Conservation (phyloP, 2,888 invertebrate genomes). For the Tenthredo amoena region DNA sequence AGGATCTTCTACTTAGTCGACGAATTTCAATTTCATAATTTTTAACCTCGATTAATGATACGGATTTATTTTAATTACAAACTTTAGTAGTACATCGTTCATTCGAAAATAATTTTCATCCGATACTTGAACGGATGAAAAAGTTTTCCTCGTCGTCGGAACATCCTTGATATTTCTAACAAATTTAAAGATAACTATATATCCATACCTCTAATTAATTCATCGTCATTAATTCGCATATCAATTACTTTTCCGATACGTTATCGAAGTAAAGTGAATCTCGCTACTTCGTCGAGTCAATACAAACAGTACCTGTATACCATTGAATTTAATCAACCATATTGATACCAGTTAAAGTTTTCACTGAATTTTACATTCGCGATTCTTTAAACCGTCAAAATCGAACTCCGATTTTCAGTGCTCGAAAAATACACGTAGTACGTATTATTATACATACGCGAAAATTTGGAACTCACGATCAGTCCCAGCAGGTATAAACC, state of each 20-base stretch:
- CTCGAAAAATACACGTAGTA: neutral
- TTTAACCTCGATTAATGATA: neutral
- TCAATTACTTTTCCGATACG: too few relatives aligned
- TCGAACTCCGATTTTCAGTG: too few relatives aligned
- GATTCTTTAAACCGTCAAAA: too few relatives aligned
- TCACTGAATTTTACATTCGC: neutral
- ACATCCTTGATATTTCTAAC: neutral
- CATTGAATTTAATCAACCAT: neutral
- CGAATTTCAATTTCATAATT: neutral
- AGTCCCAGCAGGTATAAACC: neutral
- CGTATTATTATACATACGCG: too few relatives aligned
- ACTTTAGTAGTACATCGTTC: neutral
- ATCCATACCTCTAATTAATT: neutral
- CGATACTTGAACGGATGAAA: neutral
- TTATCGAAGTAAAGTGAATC: neutral
- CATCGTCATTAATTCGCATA: neutral
- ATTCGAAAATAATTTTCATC: neutral
- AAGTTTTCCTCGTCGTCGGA: neutral
- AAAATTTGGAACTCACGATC: too few relatives aligned
- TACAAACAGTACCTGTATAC: neutral
- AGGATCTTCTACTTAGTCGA: neutral
- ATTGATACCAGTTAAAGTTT: neutral
- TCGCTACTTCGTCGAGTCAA: neutral
- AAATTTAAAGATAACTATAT: neutral
- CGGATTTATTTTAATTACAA: slow-evolving; percentile 2